Conservation (phyloP, 2,113 vertebrate species). For the Daboia siamensis region DNA sequence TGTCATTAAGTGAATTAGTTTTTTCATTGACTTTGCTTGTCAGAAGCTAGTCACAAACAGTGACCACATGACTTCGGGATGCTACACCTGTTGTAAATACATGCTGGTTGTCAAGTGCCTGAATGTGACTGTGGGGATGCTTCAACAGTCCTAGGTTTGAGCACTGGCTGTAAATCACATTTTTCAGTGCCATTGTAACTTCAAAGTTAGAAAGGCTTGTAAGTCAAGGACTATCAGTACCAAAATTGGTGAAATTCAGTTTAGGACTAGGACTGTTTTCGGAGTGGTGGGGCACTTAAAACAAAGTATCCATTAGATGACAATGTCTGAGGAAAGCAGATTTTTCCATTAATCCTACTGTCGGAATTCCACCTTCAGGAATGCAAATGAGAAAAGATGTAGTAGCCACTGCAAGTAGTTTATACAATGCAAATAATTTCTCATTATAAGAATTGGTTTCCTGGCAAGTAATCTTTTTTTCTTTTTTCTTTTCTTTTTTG, state of each 20-base stretch:
- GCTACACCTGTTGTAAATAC: background rate
- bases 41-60: background rate
- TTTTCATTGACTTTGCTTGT: background rate
- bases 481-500: constrained; percentile 23
- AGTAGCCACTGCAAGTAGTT: constrained; percentile 44
- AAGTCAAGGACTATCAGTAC: background rate
- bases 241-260: background rate
- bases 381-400: constrained; percentile 54
- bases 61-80: background rate
- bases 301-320: constrained; percentile 44
- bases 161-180: background rate
- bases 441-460: constrained; percentile 43
- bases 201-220: background rate
- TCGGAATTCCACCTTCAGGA: constrained; percentile 47
- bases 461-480: constrained; percentile 25
- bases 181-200: background rate
- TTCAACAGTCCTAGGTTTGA: background rate
- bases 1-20: background rate
- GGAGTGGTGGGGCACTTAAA: background rate
- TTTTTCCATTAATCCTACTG: constrained; percentile 41
- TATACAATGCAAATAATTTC: constrained; percentile 41
- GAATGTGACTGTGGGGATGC: background rate
- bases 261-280: background rate
- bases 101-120: background rate
- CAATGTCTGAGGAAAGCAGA: constrained; percentile 25